Evolutionary conservation across 2,888 invertebrate species (phyloP).

Genomic region (Drosophila meridionalis): DNA sequence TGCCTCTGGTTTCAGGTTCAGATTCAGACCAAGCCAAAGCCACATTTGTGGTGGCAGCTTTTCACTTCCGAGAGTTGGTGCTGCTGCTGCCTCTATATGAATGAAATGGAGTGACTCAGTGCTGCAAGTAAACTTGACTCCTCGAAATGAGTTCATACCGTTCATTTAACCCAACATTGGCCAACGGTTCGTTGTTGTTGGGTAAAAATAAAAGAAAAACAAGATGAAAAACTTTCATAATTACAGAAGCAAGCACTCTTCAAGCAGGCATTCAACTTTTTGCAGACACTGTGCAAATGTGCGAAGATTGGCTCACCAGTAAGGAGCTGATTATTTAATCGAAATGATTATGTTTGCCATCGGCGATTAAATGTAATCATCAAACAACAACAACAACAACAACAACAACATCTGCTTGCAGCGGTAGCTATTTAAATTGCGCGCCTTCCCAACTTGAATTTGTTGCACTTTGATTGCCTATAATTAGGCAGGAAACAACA

Average conservation of each 20-base stretch:
- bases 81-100: conserved; percentile 52
- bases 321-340: conserved; percentile 76
- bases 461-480: conserved; percentile 61
- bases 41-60: conserved; percentile 72
- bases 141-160: conserved; percentile 75
- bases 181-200: conserved; percentile 36
- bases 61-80: conserved; percentile 68
- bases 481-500: conserved; percentile 68
- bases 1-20: conserved; percentile 67
- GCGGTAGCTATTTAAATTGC: conserved; percentile 10
- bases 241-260: conserved; percentile 50
- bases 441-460: conserved; percentile 25
- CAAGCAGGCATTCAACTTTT: conserved; percentile 56
- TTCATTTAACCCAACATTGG: conserved; percentile 58
- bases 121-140: conserved; percentile 70
- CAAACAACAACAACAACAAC: conserved; percentile 43
- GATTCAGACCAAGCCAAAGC: conserved; percentile 42
- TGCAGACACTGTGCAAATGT: conserved; percentile 67
- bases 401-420: conserved; percentile 20
- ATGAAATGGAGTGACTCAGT: conserved; percentile 65
- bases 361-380: conserved; percentile 68
- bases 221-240: conserved; percentile 71
- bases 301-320: conserved; percentile 53
- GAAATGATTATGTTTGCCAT: conserved; percentile 74
- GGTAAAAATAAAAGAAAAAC: conserved; percentile 18